Percentiles rank a stretch among this genome's conserved stretches.
phyloP scores from a whole-genome alignment of 2,797 vertebrate species.

The Platyrinchus mystaceus region DNA sequence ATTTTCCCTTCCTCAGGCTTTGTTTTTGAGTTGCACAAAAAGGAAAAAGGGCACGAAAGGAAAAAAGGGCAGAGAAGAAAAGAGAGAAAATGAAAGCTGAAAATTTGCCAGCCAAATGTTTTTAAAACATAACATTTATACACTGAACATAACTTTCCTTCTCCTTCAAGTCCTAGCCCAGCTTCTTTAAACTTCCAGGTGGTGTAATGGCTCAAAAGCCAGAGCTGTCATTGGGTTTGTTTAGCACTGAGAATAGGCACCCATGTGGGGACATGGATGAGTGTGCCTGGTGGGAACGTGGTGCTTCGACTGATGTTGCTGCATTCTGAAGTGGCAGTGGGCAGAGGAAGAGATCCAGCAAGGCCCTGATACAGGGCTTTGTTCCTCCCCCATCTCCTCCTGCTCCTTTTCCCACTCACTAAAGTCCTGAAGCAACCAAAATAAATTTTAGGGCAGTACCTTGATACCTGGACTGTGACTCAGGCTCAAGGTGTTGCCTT shows the following conservation, averaged over 20 bases:
- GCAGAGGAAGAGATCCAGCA: background rate
- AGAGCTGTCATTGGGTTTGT: background rate
- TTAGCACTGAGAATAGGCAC: background rate
- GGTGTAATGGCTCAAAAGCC: background rate
- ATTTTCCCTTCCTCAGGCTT: slow-evolving; percentile 34
- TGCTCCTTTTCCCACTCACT: background rate
- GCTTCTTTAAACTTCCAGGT: background rate
- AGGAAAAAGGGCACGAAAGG: background rate
- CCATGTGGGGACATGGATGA: background rate
- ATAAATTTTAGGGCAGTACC: background rate
- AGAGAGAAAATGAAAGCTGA: slow-evolving; percentile 14
- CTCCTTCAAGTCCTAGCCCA: background rate
- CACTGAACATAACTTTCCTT: background rate
- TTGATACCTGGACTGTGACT: background rate
- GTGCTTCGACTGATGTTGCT: background rate
- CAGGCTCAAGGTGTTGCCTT: background rate
- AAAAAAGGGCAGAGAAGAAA: slow-evolving; percentile 15
- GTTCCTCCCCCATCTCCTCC: background rate
- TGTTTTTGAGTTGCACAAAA: slow-evolving; percentile 12
- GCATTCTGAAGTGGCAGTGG: background rate
- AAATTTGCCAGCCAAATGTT: slow-evolving; percentile 2
- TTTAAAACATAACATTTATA: background rate
- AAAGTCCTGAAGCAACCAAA: background rate
- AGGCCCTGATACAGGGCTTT: background rate
- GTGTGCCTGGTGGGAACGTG: background rate